Evolutionary conservation across 2,797 vertebrate species (phyloP).

Genomic region (Sternarchorhynchus goeldii): DNA sequence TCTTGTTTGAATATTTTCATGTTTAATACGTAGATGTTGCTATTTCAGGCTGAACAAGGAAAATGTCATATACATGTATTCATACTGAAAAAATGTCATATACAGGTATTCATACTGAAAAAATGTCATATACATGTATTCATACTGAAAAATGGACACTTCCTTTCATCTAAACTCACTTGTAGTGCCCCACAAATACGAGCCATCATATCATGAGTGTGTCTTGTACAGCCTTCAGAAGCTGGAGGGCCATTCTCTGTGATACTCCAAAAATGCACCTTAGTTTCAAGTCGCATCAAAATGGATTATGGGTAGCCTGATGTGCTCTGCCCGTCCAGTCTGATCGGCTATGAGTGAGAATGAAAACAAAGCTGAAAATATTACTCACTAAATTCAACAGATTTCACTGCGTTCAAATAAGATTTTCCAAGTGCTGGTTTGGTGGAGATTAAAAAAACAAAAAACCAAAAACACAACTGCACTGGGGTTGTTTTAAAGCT

Average conservation of each 20-base stretch:
- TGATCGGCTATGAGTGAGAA: constrained; percentile 1
- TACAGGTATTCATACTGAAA: too few species aligned
- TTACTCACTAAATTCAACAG: not conserved
- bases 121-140: not conserved
- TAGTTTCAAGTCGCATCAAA: not conserved
- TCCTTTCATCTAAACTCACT: not conserved
- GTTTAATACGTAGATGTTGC: not conserved
- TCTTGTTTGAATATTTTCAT: not conserved
- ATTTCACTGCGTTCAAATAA: not conserved
- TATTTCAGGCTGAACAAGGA: not conserved
- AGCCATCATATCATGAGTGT: not conserved
- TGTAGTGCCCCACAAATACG: not conserved
- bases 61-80: not conserved
- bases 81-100: too few species aligned
- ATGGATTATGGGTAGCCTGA: not conserved
- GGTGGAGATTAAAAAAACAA: not conserved
- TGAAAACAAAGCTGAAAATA: not conserved
- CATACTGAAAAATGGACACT: not conserved
- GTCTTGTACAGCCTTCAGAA: not conserved
- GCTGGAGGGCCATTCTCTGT: not conserved
- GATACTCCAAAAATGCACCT: not conserved
- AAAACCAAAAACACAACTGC: not conserved
- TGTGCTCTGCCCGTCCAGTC: not conserved
- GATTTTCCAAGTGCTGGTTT: too few species aligned
- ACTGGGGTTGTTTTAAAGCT: constrained; percentile 1